Percentiles rank a stretch among this genome's conserved stretches.
These are phyloP conservation scores for Sebastolobus alascanus DNA, from an alignment of 2,797 vertebrate species.

Conservation along the genomic window DNA sequence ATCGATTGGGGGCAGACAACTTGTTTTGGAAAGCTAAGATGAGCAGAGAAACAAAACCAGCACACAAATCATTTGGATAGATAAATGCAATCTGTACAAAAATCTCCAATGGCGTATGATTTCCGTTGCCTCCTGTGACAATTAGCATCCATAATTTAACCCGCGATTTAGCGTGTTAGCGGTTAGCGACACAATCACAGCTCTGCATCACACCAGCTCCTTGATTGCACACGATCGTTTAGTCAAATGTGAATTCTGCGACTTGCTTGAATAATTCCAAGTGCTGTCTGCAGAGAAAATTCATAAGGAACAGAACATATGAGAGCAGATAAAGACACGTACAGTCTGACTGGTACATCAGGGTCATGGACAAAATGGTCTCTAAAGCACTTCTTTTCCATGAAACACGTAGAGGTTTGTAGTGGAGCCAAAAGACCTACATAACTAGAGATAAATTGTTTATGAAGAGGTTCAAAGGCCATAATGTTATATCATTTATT, in stretches of 20 bases:
- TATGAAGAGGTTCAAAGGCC: conserved; percentile 1
- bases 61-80: conserved; percentile 7
- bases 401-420: neutral
- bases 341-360: conserved; percentile 3
- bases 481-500: neutral
- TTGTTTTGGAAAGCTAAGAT: neutral
- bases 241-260: conserved; percentile 51
- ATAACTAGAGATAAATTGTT: neutral
- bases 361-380: conserved; percentile 15
- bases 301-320: conserved; percentile 1
- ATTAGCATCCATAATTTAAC: conserved; percentile 48
- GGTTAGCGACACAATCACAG: conserved; percentile 55
- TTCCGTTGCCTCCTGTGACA: conserved; percentile 21
- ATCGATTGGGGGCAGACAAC: neutral
- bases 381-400: neutral
- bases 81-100: neutral
- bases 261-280: conserved; percentile 31
- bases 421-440: neutral
- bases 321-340: conserved; percentile 13
- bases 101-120: neutral
- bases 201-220: conserved; percentile 19
- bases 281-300: conserved; percentile 27
- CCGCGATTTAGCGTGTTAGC: conserved; percentile 13
- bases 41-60: neutral
- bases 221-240: conserved; percentile 58